Evolutionary conservation across 2,113 vertebrate genomes (phyloP).

Genomic region (Dromaius novaehollandiae): DNA sequence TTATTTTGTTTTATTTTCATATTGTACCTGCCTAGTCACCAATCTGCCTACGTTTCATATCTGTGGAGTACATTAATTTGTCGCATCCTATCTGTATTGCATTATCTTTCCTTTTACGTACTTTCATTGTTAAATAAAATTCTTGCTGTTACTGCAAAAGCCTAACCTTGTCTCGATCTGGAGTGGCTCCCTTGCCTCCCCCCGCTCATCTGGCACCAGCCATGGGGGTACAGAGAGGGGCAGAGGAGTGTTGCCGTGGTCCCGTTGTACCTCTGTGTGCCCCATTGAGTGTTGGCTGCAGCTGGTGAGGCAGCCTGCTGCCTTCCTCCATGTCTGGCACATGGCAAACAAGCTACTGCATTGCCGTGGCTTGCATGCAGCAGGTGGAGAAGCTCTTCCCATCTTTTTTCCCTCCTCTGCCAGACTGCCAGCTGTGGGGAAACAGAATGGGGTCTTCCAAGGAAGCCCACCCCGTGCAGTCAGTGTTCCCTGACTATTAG

Average conservation of each 20-base stretch:
- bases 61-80: too few species aligned
- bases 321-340: neutral
- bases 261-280: neutral
- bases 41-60: too few species aligned
- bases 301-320: neutral
- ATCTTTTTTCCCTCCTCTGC: neutral
- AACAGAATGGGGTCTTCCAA: neutral
- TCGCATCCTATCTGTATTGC: too few species aligned
- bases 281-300: fast-evolving
- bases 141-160: neutral
- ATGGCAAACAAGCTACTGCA: neutral
- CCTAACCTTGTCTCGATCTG: neutral
- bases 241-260: neutral
- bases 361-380: neutral
- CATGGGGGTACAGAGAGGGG: neutral
- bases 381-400: neutral
- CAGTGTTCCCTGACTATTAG: neutral
- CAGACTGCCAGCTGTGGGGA: neutral
- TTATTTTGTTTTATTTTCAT: too few species aligned
- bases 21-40: too few species aligned
- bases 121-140: neutral
- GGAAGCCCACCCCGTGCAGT: neutral
- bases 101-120: too few species aligned
- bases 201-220: neutral
- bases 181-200: neutral